Percentiles rank a stretch among this genome's conserved stretches.
These are phyloP conservation scores for Naso thynnoides DNA, from an alignment of 2,797 vertebrate species.

Conservation along the genomic window DNA sequence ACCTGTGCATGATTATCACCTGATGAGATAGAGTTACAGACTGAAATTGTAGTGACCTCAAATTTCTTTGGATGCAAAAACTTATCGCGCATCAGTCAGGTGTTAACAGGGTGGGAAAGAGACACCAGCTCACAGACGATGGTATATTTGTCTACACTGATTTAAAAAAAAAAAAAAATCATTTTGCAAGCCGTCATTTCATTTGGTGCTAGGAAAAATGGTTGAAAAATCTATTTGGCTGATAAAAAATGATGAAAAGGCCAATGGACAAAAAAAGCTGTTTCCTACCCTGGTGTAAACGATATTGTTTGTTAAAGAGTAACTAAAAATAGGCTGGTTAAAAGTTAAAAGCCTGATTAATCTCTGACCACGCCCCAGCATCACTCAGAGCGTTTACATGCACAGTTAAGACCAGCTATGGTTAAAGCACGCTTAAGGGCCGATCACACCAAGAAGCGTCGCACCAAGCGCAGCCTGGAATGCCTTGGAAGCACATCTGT, in stretches of 20 bases:
- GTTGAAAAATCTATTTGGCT: slow-evolving; percentile 16
- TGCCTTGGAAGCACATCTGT: no score
- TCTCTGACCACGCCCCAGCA: neutral
- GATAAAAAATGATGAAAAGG: slow-evolving; percentile 18
- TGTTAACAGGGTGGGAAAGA: slow-evolving; percentile 14
- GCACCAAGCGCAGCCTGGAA: no score
- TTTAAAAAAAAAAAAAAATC: slow-evolving; percentile 13
- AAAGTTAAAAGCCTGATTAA: neutral
- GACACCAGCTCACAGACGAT: slow-evolving; percentile 21
- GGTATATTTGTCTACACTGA: slow-evolving; percentile 26
- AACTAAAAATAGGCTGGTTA: neutral
- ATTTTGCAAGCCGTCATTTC: slow-evolving; percentile 30
- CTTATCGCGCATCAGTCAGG: slow-evolving; percentile 30
- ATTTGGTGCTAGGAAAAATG: slow-evolving; percentile 46
- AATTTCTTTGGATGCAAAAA: slow-evolving; percentile 45
- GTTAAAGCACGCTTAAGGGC: no score
- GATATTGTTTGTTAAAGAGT: slow-evolving; percentile 20
- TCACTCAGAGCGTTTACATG: no score
- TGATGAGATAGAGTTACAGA: slow-evolving; percentile 41
- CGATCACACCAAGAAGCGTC: no score
- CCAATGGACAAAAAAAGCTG: neutral
- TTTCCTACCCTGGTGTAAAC: slow-evolving; percentile 27
- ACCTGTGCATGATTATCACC: slow-evolving; percentile 56
- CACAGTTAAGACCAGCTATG: no score
- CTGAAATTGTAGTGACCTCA: slow-evolving; percentile 35